phyloP scores from a whole-genome alignment of 2,113 vertebrate species.

The Drymodes brunneopygia region DNA sequence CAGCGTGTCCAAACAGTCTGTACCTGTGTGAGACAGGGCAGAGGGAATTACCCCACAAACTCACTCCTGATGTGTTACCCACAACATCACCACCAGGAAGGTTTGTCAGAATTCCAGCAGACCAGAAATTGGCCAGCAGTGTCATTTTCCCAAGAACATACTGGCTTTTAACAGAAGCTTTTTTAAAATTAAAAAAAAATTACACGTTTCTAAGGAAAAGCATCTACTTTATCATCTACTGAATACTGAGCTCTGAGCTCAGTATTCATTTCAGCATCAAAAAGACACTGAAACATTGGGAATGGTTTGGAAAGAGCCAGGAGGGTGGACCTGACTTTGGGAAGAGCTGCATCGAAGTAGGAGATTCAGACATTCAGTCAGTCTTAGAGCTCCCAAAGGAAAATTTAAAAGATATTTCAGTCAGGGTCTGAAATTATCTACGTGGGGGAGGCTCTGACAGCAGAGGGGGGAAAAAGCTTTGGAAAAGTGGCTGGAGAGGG shows the following conservation, averaged over 20 bases:
- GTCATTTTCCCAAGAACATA: neutral
- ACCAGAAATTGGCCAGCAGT: neutral
- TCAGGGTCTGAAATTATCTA: neutral
- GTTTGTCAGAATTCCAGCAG: neutral
- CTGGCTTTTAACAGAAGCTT: neutral
- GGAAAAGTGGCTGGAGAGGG: fast-evolving
- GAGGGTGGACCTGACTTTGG: neutral
- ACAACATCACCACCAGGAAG: neutral
- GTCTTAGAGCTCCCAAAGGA: neutral
- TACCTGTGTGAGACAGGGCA: neutral
- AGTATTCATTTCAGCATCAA: neutral
- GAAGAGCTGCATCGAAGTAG: neutral
- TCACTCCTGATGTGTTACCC: neutral
- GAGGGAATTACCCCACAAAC: neutral
- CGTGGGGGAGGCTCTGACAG: neutral
- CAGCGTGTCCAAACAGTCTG: neutral
- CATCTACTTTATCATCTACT: neutral
- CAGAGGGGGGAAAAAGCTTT: neutral
- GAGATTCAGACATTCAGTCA: neutral
- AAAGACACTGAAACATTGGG: neutral
- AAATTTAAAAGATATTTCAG: neutral
- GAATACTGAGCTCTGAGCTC: neutral
- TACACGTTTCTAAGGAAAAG: neutral
- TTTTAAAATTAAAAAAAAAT: neutral
- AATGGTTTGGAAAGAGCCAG: neutral